Percentiles rank a stretch among this genome's conserved stretches.
Evolutionary conservation across 2,113 vertebrate species (phyloP).

Genomic region (Nesogale talazaci): DNA sequence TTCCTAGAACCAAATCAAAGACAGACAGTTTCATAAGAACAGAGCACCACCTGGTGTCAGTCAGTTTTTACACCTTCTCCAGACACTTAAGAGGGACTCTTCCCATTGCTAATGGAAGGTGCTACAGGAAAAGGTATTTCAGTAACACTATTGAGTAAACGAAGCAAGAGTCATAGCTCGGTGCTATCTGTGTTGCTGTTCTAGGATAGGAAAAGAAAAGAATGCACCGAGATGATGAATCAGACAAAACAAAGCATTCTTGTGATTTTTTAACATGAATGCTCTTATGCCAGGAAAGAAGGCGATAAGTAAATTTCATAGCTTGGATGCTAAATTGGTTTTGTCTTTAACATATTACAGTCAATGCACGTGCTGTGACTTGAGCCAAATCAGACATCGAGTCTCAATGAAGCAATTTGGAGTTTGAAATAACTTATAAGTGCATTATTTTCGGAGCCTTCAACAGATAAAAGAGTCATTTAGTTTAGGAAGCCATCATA

Average conservation of each 20-base stretch:
- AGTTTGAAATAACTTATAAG: slow-evolving; percentile 41
- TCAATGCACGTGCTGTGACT: background rate
- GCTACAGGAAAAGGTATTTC: background rate
- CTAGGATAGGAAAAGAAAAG: background rate
- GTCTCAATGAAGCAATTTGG: background rate
- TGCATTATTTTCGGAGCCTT: slow-evolving; percentile 5
- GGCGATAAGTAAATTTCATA: slow-evolving; percentile 7
- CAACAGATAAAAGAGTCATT: slow-evolving; percentile 27
- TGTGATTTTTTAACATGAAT: slow-evolving; percentile 47
- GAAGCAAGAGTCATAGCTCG: background rate
- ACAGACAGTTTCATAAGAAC: slow-evolving; percentile 81
- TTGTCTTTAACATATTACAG: slow-evolving; percentile 1
- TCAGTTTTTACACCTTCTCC: slow-evolving; percentile 60
- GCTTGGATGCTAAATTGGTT: background rate
- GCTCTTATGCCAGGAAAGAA: slow-evolving; percentile 13
- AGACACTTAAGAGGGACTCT: background rate
- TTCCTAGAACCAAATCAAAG: slow-evolving; percentile 42
- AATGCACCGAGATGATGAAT: background rate
- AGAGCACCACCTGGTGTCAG: slow-evolving; percentile 88
- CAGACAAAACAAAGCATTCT: background rate
- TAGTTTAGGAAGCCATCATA: background rate
- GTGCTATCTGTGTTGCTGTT: background rate
- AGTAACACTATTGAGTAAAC: background rate
- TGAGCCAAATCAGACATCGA: slow-evolving; percentile 30
- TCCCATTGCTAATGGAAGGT: rapidly evolving